Base-by-base conservation (phyloP, 2,888 invertebrate genomes). In the Macrophya annulata region DNA sequence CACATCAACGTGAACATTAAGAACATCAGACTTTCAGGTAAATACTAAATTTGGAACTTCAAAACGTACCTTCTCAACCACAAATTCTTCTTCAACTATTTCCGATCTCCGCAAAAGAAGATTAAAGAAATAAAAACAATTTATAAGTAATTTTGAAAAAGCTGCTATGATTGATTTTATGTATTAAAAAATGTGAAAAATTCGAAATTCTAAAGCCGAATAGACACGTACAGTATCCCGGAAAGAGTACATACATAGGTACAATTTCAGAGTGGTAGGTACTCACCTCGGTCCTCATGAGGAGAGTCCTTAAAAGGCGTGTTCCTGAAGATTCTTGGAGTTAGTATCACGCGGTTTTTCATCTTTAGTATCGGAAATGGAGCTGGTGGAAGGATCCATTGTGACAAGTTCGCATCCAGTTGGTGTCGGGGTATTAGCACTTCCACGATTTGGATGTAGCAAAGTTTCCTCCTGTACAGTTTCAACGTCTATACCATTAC, bases 361-460 rank as follows among this genome's bases (percentile, higher is more conserved):
- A 4, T 81, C 59, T 31, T 81, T 62, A 6, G 59, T 59, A 43
- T 81, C 81, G 43, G 81, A 81, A 40, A 43, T 17, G n/a, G 81
- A 81, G 81, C 81, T 43, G 1, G 81, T 81, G 21, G 90, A 90
- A 65, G 89, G 89, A 59, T 92, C 91, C 84, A 92, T 85, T 8
- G 90, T 89, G 85, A 92, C 91, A 89, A 92, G 90, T 87, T 93
- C 92, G 86, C 88, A 90, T 59, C 87, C 89, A 45, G 90, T 90
- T 74, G 85, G 87, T 85, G 89, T 90, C 81, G 89, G 89, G 37
- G 51, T 48, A 17, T 15, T 77, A 31, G 8, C 81, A 4, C 43
- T 81, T 5, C 43, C n/a, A 1, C 5, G 21, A 21, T 31, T 40
- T 15, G 21, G 21, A 37, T 43, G 59, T 40, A 81, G 62, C 0